A percentile compares a stretch with the other conserved stretches of the same genome.
Evolutionary conservation across 2,797 vertebrate species (phyloP).

Genomic region (Etheostoma perlongum): DNA sequence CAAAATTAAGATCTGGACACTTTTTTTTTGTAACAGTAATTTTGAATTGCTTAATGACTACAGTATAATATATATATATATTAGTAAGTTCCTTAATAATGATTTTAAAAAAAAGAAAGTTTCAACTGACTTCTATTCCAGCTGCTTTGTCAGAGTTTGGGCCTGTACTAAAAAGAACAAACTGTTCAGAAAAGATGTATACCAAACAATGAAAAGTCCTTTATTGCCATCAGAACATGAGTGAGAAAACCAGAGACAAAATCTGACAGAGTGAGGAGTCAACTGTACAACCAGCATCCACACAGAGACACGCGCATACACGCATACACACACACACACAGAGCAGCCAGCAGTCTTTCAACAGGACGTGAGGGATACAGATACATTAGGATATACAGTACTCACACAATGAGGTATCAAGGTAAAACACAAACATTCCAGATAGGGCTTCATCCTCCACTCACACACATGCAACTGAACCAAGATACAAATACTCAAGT

Average conservation of each 20-base stretch:
- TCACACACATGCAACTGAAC: conserved; percentile 76
- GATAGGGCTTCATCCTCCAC: conserved; percentile 58
- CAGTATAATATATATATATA: background rate
- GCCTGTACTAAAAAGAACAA: conserved; percentile 35
- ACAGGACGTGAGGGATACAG: conserved; percentile 68
- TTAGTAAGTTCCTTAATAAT: too few relatives aligned
- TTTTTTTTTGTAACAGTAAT: background rate
- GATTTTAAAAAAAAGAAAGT: background rate
- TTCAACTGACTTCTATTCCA: background rate
- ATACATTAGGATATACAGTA: conserved; percentile 76
- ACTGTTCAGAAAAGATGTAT: conserved; percentile 59
- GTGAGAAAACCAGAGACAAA: conserved; percentile 84
- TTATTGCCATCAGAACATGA: conserved; percentile 87
- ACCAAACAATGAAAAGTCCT: conserved; percentile 87
- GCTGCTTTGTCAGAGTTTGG: background rate
- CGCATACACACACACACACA: conserved; percentile 35
- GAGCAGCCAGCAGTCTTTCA: conserved; percentile 57
- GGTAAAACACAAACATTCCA: conserved; percentile 74
- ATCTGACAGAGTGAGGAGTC: conserved; percentile 80
- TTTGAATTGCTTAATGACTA: background rate
- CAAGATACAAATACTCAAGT: conserved; percentile 76
- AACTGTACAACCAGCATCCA: conserved; percentile 76
- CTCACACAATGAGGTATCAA: conserved; percentile 83
- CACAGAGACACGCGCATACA: conserved; percentile 26
- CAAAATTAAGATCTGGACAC: conserved; percentile 28